Evolutionary conservation across 2,797 vertebrate species (phyloP).

Genomic region (Holocentrus rufus): DNA sequence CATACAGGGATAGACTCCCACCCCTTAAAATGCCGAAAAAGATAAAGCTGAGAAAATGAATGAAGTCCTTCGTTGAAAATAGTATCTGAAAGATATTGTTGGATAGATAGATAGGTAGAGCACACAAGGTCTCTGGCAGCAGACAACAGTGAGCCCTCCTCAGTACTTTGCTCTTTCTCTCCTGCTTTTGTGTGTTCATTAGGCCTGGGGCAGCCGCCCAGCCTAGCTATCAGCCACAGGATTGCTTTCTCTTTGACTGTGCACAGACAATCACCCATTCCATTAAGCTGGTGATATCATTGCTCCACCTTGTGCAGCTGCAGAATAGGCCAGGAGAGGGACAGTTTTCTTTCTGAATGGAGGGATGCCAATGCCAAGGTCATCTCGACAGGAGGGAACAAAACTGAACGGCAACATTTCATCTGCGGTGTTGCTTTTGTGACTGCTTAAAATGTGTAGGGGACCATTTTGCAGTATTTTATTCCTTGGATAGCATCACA

Average conservation of each 20-base stretch:
- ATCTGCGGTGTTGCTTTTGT: too few relatives aligned
- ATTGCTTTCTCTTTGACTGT: conserved; percentile 60
- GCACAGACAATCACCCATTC: conserved; percentile 51
- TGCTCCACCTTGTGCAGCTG: conserved; percentile 27
- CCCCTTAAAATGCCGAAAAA: background rate
- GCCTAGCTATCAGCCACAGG: conserved; percentile 39
- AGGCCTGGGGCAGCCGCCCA: conserved; percentile 26
- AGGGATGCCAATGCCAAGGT: conserved; percentile 7
- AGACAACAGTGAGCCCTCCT: conserved; percentile 1
- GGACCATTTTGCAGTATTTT: too few relatives aligned
- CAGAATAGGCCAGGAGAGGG: conserved; percentile 32
- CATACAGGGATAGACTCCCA: background rate
- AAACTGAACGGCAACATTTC: too few relatives aligned
- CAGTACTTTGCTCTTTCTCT: background rate
- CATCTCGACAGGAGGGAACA: too few relatives aligned
- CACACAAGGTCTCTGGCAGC: too few relatives aligned
- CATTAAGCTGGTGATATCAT: conserved; percentile 47
- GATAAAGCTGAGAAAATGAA: background rate
- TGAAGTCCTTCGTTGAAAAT: background rate
- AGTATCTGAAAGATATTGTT: too few relatives aligned
- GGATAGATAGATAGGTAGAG: too few relatives aligned
- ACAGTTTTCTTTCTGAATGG: conserved; percentile 39
- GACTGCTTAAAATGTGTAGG: too few relatives aligned
- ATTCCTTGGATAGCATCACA: too few relatives aligned
- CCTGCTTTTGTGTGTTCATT: conserved; percentile 37